A percentile compares a stretch with the other conserved stretches of the same genome.
These are phyloP conservation scores for Busseola fusca DNA, from an alignment of 2,888 invertebrate species.

Conservation along the genomic window DNA sequence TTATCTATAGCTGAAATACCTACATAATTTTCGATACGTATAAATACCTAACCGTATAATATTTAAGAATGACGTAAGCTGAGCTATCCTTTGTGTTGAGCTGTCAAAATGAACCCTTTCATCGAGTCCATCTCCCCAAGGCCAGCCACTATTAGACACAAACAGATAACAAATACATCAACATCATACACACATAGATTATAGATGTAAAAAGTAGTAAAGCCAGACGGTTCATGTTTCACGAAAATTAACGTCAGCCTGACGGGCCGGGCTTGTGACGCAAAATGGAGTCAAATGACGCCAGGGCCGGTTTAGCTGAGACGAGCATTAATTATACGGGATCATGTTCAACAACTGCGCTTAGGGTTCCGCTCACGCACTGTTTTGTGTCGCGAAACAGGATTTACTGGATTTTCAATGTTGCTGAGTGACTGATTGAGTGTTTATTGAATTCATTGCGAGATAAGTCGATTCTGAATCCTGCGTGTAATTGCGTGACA, in stretches of 20 bases:
- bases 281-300: constrained; percentile 71
- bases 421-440: constrained; percentile 37
- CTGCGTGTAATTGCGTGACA: too few relatives aligned
- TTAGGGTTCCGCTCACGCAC: constrained; percentile 64
- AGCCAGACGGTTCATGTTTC: constrained; percentile 80
- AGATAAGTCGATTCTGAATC: neutral
- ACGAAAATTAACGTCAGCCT: constrained; percentile 81
- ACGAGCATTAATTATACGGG: constrained; percentile 82
- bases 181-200: constrained; percentile 55
- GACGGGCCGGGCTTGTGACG: constrained; percentile 70
- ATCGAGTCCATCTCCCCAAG: constrained; percentile 21
- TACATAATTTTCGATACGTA: neutral
- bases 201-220: constrained; percentile 64
- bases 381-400: constrained; percentile 56
- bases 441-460: constrained; percentile 5
- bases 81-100: constrained; percentile 24
- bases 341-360: constrained; percentile 73
- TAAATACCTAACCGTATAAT: neutral
- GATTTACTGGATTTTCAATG: constrained; percentile 56
- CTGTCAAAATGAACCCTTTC: constrained; percentile 43
- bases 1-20: constrained; percentile 4
- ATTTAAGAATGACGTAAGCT: constrained; percentile 5
- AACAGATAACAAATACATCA: constrained; percentile 31
- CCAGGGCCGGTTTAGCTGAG: constrained; percentile 75
- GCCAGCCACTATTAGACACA: constrained; percentile 27